A percentile compares a stretch with the other conserved stretches of the same genome.
Conservation (phyloP, 2,113 vertebrate genomes). For the Fukomys damarensis region DNA sequence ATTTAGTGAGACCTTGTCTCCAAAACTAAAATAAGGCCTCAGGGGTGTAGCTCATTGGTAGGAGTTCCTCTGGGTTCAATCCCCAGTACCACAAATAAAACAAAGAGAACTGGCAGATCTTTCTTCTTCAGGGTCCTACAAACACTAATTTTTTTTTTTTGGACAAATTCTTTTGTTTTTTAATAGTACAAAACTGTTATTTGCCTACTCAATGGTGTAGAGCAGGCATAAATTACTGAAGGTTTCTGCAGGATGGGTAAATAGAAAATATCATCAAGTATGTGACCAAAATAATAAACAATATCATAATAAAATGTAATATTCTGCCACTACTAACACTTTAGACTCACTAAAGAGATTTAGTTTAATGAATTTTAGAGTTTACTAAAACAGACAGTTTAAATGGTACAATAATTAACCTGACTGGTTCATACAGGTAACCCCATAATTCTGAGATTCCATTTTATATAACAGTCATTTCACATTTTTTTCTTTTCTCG, state of each 20-base stretch:
- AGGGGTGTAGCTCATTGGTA: not conserved
- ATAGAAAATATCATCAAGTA: conserved; percentile 4
- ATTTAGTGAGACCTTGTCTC: not conserved
- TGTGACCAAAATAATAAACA: conserved; percentile 14
- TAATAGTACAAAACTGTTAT: not conserved
- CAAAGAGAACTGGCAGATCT: not conserved
- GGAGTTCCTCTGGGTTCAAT: not conserved
- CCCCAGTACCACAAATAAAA: not conserved
- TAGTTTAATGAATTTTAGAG: conserved; percentile 17
- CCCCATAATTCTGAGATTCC: not conserved
- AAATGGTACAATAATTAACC: not conserved
- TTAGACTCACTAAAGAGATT: not conserved
- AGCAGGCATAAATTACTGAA: not conserved
- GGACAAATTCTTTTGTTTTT: too few species aligned
- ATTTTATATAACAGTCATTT: not conserved
- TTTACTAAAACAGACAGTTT: not conserved
- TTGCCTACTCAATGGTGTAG: not conserved
- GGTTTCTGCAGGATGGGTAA: conserved; percentile 1
- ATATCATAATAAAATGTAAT: not conserved
- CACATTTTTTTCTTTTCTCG: not conserved
- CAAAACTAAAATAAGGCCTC: not conserved
- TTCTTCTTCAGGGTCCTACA: not conserved
- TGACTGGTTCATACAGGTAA: not conserved
- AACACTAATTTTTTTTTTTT: too few species aligned
- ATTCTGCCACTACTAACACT: not conserved